These are phyloP conservation scores for Conus ventricosus DNA, from an alignment of 1,140 invertebrate genomes.

Conservation along the genomic window DNA sequence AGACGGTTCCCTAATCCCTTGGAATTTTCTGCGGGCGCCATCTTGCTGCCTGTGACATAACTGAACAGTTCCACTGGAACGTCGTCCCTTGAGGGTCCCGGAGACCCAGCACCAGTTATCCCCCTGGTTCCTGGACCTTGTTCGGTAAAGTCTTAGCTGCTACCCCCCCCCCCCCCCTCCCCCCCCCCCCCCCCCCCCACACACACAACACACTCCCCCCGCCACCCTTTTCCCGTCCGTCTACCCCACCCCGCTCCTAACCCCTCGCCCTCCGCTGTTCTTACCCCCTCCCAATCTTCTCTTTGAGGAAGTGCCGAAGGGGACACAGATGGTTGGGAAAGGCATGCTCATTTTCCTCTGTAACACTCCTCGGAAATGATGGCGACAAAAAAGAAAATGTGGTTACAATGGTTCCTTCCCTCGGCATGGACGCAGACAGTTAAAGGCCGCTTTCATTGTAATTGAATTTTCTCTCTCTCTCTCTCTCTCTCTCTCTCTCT, in stretches of 20 bases:
- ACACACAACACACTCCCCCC: too few relatives aligned
- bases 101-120: neutral
- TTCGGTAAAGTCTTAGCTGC: too few relatives aligned
- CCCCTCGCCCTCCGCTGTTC: neutral
- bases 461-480: neutral
- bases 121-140: too few relatives aligned
- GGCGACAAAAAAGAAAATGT: neutral
- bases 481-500: conserved; percentile 14
- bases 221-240: neutral
- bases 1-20: neutral
- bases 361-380: neutral
- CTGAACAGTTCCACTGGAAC: neutral
- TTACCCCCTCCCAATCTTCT: neutral
- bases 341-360: conserved; percentile 7
- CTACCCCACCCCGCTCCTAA: neutral
- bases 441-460: neutral
- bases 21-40: neutral
- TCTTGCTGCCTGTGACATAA: neutral
- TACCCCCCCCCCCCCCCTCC: neutral
- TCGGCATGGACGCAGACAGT: neutral
- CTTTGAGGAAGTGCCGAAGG: neutral
- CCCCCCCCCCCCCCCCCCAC: neutral
- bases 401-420: neutral
- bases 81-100: neutral
- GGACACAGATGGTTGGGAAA: conserved; percentile 19